These are phyloP conservation scores for Pseudochaenichthys georgianus DNA, from an alignment of 2,797 vertebrate species.

Conservation along the genomic window DNA sequence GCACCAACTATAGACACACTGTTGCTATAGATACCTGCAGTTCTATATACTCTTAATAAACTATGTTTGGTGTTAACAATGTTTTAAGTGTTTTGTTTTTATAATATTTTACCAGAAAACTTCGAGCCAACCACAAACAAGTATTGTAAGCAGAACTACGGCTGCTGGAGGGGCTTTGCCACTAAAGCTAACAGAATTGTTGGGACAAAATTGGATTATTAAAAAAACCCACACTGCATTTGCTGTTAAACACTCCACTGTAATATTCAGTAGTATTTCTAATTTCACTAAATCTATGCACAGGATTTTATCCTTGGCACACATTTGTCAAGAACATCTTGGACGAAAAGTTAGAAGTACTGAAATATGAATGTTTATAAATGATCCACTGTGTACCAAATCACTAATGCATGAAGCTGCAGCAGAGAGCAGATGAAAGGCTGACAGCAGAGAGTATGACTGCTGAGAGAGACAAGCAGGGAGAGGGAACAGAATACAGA, in stretches of 20 bases:
- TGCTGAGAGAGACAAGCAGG: constrained; percentile 17
- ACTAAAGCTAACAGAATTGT: neutral
- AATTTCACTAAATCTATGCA: neutral
- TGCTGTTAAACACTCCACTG: neutral
- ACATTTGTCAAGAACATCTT: constrained; percentile 24
- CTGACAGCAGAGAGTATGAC: constrained; percentile 23
- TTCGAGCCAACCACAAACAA: too few species aligned
- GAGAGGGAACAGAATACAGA: neutral
- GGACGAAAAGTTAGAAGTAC: constrained; percentile 17
- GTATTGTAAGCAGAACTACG: too few species aligned
- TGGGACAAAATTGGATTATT: neutral
- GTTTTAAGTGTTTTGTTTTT: too few species aligned
- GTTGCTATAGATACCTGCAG: too few species aligned
- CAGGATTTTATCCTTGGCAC: neutral
- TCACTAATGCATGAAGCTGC: constrained; percentile 45
- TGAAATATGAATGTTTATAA: constrained; percentile 57
- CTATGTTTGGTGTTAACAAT: too few species aligned
- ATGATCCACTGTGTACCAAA: constrained; percentile 52
- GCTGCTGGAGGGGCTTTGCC: too few species aligned
- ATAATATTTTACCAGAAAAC: too few species aligned
- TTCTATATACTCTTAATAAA: too few species aligned
- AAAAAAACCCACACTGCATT: neutral
- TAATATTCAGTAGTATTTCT: neutral
- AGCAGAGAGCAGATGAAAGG: constrained; percentile 38
- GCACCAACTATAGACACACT: too few species aligned